Base-by-base conservation (phyloP, 2,888 invertebrate species). In the Hypolimnas misippus region DNA sequence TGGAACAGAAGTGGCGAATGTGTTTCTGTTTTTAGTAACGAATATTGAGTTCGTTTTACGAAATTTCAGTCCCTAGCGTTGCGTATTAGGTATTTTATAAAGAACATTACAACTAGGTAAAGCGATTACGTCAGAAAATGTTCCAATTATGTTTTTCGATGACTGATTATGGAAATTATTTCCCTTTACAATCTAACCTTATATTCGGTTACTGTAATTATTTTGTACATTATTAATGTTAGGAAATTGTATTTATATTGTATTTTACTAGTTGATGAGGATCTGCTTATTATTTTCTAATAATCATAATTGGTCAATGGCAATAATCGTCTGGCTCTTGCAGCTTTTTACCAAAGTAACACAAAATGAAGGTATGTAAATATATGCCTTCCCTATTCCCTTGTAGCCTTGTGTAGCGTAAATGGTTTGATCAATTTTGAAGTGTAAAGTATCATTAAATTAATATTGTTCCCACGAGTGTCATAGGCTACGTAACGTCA, bases 81-180 rank as follows among this genome's bases (percentile, higher is more conserved):
- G 7, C 40, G 19, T 46, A 21, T 46, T 19, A 38, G 12, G 4
- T 38, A 38, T 21, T 46, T 46, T 12, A 21, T 21, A 21, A 21
- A 19, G 44, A 21, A 21, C 21, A 21, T 46, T 21, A n/a, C n/a
- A n/a, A n/a, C 6, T 12, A 46, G 21, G 19, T 12, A 46, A 46
- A 21, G 21, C 44, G 12, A 46, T 46, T 46, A 21, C 21, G 19
- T 12, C 17, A 21, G 19, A 5, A 46, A 46, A 46, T 46, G 10
- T 46, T 46, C 44, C 5, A 21, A 46, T 46, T 46, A 46, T 3
- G 19, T 21, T 21, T 46, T 46, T 3, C 12, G 44, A 21, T n/a
- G 8, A 46, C 19, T 46, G 5, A 46, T 46, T 46, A 21, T n/a
- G 19, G 5, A 42, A 42, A 46, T 46, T 14, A 40, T n/a, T 40